These are phyloP conservation scores for Rattus norvegicus DNA, from an alignment of 2,113 vertebrate species.

Conservation along the genomic window GRCr8 NC_086027.1:19391501-19392000, in stretches of 20 bases:
- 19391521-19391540: background rate
- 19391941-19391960: background rate
- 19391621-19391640: background rate
- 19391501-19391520: background rate
- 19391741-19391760: background rate
- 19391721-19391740: background rate
- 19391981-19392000: background rate
- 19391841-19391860: background rate
- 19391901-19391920: background rate
- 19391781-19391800: background rate
- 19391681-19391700: background rate
- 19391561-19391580: background rate
- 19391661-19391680: background rate
- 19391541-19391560: background rate
- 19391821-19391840: too few relatives aligned
- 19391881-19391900: accelerated
- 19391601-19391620: background rate
- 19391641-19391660: background rate
- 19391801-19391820: background rate
- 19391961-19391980: background rate
- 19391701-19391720: background rate
- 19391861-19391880: background rate
- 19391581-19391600: background rate
- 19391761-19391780: background rate
- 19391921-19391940: background rate